Evolutionary conservation across 2,888 invertebrate genomes (phyloP).

Genomic region (Drosophila melanosoma): DNA sequence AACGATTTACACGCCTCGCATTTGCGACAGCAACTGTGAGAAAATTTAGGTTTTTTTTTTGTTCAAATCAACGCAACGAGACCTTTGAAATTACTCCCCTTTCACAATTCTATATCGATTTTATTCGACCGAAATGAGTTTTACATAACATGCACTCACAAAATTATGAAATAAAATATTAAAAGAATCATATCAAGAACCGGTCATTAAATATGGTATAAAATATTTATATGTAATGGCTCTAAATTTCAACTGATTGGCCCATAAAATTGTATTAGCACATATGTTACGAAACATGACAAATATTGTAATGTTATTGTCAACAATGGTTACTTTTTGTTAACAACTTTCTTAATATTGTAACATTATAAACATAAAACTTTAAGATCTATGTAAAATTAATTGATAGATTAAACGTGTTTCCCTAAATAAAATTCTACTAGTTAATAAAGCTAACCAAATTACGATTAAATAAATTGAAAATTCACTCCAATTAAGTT

Average conservation of each 20-base stretch:
- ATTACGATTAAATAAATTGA: neutral
- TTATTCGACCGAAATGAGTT: neutral
- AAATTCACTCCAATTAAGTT: neutral
- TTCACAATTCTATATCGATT: neutral
- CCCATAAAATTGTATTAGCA: neutral
- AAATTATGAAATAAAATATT: neutral
- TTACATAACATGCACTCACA: neutral
- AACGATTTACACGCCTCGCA: constrained; percentile 67
- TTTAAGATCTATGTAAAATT: neutral
- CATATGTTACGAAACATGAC: no score
- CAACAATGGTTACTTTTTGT: neutral
- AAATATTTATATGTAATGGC: neutral
- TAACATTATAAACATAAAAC: neutral
- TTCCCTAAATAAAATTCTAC: neutral
- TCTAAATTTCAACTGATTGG: no score
- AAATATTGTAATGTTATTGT: neutral
- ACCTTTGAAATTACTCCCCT: neutral
- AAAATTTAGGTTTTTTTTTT: constrained; percentile 25
- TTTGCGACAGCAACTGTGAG: constrained; percentile 17
- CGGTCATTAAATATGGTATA: neutral
- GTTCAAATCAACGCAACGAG: constrained; percentile 21
- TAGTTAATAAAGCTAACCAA: neutral
- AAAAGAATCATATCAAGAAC: no score
- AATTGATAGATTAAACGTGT: neutral
- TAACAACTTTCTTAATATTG: neutral